Percentiles rank a stretch among this genome's conserved stretches.
Evolutionary conservation across 2,113 vertebrate genomes (phyloP).

Genomic region (Gymnorhina tibicen): DNA sequence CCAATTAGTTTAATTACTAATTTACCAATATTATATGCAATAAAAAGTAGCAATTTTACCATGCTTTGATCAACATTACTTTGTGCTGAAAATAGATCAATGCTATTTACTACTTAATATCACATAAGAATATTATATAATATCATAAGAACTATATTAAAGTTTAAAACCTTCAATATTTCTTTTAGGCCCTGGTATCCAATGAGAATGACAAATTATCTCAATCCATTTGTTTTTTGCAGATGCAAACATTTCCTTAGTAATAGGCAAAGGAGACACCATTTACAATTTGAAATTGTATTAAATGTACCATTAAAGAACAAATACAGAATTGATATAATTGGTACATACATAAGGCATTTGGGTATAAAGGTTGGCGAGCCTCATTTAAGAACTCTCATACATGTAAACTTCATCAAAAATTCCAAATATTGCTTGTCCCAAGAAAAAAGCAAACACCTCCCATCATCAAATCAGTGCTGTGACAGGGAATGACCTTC

Average conservation of each 20-base stretch:
- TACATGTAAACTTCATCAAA: not conserved
- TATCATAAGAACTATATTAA: not conserved
- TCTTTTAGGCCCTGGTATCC: not conserved
- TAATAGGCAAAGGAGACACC: not conserved
- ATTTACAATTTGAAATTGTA: not conserved
- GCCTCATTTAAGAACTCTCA: not conserved
- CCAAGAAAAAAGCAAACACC: not conserved
- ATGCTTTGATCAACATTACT: not conserved
- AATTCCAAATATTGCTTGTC: not conserved
- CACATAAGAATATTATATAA: not conserved
- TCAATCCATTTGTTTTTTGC: not conserved
- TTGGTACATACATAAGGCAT: rapidly evolving
- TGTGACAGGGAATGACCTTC: not conserved
- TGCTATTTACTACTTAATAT: not conserved
- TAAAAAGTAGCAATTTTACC: not conserved
- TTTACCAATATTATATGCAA: not conserved
- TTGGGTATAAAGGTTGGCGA: not conserved
- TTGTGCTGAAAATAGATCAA: not conserved
- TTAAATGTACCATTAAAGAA: not conserved
- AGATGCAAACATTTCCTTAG: not conserved
- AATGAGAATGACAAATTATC: not conserved
- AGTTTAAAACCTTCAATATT: not conserved
- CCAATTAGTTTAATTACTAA: not conserved
- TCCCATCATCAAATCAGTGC: not conserved
- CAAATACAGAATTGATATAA: not conserved